Conservation (phyloP, 2,888 invertebrate species). For the Cryptocephalus primarius region DNA sequence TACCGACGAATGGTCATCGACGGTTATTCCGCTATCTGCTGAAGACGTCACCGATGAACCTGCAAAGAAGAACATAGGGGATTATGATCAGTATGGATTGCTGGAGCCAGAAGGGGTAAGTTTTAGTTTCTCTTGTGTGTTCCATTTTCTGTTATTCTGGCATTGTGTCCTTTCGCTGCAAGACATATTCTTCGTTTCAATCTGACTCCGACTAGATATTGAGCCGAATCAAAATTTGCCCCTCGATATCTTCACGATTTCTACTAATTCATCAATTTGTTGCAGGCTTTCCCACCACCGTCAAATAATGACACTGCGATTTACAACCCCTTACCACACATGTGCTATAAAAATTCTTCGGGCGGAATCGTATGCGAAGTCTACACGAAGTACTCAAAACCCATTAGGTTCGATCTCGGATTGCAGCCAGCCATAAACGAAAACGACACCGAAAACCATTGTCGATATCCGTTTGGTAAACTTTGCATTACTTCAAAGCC, state of each 20-base stretch:
- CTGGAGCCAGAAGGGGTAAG: slow-evolving; percentile 8
- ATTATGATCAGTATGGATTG: slow-evolving; percentile 24
- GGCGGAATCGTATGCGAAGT: slow-evolving; percentile 45
- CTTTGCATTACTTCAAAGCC: slow-evolving; percentile 4
- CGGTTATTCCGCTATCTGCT: neutral
- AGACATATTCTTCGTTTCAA: too few species aligned
- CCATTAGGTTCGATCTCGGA: slow-evolving; percentile 42
- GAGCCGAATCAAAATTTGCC: too few species aligned
- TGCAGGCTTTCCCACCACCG: slow-evolving; percentile 8
- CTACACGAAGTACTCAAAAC: slow-evolving; percentile 44
- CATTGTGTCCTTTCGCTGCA: too few species aligned
- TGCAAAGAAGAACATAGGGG: neutral
- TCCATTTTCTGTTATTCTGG: neutral
- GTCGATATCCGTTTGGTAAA: slow-evolving; percentile 54
- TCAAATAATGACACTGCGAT: slow-evolving; percentile 4
- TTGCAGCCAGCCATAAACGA: slow-evolving; percentile 38
- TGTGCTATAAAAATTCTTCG: slow-evolving; percentile 39
- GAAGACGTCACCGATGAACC: slow-evolving; percentile 1
- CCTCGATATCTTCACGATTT: too few species aligned
- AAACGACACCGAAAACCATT: slow-evolving; percentile 39
- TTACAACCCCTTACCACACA: slow-evolving; percentile 39
- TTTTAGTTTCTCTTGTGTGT: neutral
- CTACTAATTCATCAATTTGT: neutral
- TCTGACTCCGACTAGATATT: too few species aligned
- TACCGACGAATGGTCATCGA: slow-evolving; percentile 16